phyloP scores from a whole-genome alignment of 1,140 invertebrate species.

The Helicoverpa armigera region DNA sequence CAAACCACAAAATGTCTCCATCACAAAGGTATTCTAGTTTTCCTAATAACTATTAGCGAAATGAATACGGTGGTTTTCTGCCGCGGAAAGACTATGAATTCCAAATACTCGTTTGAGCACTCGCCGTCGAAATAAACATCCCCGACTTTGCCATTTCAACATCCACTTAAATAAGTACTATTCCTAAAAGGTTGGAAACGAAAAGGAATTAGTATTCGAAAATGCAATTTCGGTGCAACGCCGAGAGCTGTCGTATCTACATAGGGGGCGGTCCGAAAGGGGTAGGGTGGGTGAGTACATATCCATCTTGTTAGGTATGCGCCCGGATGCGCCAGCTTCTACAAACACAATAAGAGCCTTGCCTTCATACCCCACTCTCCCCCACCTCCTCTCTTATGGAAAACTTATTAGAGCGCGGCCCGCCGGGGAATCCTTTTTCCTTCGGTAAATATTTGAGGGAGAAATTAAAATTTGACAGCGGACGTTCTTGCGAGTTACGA shows the following conservation, averaged over 20 bases:
- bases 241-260: slow-evolving; percentile 65
- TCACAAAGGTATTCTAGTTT: neutral
- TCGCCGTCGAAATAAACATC: slow-evolving; percentile 15
- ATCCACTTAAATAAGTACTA: slow-evolving; percentile 46
- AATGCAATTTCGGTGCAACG: slow-evolving; percentile 84
- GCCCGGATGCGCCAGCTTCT: slow-evolving; percentile 84
- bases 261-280: slow-evolving; percentile 72
- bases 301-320: slow-evolving; percentile 86
- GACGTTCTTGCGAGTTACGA: slow-evolving; percentile 73
- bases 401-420: slow-evolving; percentile 85
- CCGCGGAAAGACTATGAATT: neutral
- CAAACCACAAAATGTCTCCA: no score
- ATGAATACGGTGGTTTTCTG: no score
- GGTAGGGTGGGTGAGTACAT: slow-evolving; percentile 75
- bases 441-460: slow-evolving; percentile 86
- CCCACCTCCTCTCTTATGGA: slow-evolving; percentile 79
- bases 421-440: slow-evolving; percentile 85
- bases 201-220: slow-evolving; percentile 81
- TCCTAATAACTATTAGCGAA: no score
- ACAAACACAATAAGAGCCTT: slow-evolving; percentile 86
- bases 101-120: neutral
- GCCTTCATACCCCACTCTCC: slow-evolving; percentile 57
- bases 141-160: slow-evolving; percentile 16
- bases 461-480: slow-evolving; percentile 87
- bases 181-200: slow-evolving; percentile 46